phyloP scores from a whole-genome alignment of 2,797 vertebrate species.

The Alca torda region DNA sequence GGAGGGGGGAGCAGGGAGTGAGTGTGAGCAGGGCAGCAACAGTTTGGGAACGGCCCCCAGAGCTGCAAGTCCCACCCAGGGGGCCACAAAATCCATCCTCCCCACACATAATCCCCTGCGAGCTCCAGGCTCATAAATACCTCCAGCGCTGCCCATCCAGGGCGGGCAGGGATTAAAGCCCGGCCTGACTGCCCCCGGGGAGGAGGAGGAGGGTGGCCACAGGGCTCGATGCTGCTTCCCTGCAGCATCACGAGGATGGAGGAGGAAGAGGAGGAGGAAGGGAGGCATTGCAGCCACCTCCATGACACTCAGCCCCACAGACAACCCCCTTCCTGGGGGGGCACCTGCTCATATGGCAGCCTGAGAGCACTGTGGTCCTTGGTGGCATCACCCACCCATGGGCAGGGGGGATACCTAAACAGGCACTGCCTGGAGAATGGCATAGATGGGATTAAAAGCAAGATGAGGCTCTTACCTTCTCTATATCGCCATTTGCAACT shows the following conservation, averaged over 20 bases:
- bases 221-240: background rate
- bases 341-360: background rate
- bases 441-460: background rate
- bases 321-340: background rate
- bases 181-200: background rate
- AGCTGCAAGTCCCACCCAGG: background rate
- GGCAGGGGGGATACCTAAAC: background rate
- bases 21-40: background rate
- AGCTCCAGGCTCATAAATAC: conserved; percentile 26
- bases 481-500: conserved; percentile 84
- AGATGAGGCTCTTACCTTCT: conserved; percentile 82
- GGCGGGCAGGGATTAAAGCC: conserved; percentile 37
- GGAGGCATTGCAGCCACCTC: background rate
- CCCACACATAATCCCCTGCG: background rate
- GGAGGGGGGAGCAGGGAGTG: background rate
- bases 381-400: background rate
- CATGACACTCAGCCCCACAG: background rate
- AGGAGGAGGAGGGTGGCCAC: background rate
- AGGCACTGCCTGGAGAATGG: background rate
- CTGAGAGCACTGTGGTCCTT: background rate
- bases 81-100: background rate
- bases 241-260: background rate
- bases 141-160: background rate
- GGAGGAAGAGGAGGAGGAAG: background rate
- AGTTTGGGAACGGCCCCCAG: background rate